Conservation (phyloP, 2,797 vertebrate species). For the Rhinoraja longicauda region DNA sequence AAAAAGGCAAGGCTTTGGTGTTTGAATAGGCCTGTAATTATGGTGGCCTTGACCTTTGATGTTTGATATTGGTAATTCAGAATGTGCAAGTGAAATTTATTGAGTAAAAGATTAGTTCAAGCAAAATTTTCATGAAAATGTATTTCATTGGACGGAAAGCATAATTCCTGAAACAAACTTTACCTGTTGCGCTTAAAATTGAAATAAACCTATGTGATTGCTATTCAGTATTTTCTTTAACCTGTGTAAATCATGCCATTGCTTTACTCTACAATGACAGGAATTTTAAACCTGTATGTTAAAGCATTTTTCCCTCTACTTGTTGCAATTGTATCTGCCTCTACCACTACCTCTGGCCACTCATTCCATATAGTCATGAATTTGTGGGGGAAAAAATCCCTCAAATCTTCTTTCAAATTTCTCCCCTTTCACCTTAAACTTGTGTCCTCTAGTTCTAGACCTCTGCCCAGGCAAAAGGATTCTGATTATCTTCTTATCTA, state of each 20-base stretch:
- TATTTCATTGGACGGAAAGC: background rate
- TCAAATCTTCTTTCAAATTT: too few species aligned
- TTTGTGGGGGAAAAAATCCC: too few species aligned
- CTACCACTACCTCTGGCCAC: too few species aligned
- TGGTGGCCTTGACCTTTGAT: background rate
- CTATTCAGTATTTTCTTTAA: background rate
- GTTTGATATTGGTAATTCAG: background rate
- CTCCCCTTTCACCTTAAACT: too few species aligned
- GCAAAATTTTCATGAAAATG: background rate
- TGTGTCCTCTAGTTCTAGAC: too few species aligned
- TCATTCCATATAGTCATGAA: too few species aligned
- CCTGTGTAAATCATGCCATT: background rate
- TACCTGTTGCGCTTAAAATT: background rate
- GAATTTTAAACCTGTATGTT: background rate
- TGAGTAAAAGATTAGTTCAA: background rate
- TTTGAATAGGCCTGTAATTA: conserved; percentile 20
- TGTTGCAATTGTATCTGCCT: too few species aligned
- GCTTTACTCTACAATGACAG: background rate
- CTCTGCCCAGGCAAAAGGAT: too few species aligned
- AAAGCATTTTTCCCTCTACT: background rate
- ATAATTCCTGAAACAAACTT: background rate
- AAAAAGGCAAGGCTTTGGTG: background rate
- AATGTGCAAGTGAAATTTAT: background rate
- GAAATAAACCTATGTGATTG: background rate
- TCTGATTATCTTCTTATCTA: too few species aligned